Evolutionary conservation across 1,140 invertebrate species (phyloP).

Genomic region (Euborellia annulipes): DNA sequence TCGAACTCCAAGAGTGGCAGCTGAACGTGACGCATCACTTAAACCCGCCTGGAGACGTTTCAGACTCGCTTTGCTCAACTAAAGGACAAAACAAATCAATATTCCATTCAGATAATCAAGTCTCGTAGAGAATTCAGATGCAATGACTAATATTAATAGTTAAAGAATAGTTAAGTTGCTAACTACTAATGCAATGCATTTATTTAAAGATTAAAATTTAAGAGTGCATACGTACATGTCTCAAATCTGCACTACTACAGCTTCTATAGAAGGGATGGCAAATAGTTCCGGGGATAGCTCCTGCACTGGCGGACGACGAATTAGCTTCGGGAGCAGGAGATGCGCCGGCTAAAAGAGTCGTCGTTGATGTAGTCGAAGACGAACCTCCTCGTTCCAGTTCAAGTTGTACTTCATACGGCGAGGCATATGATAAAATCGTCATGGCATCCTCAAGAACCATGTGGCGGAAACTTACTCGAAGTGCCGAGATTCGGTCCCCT

Average conservation of each 20-base stretch:
- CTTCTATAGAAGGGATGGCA: conserved; percentile 50
- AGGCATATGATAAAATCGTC: conserved; percentile 76
- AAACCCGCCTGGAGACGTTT: no score
- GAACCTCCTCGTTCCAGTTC: conserved; percentile 37
- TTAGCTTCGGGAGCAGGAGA: conserved; percentile 26
- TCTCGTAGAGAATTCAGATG: no score
- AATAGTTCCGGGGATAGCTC: conserved; percentile 31
- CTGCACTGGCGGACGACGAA: conserved; percentile 27
- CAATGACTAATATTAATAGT: no score
- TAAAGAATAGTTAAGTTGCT: no score
- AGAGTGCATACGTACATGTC: conserved; percentile 24
- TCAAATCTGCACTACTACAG: conserved; percentile 46
- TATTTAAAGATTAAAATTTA: no score
- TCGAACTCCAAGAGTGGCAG: no score
- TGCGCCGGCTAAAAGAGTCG: conserved; percentile 31
- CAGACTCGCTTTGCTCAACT: no score
- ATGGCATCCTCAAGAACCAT: conserved; percentile 84
- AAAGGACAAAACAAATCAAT: no score
- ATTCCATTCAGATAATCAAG: no score
- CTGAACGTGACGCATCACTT: no score
- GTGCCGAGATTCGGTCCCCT: conserved; percentile 74
- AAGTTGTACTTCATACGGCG: conserved; percentile 71
- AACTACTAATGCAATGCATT: no score
- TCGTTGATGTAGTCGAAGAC: conserved; percentile 13
- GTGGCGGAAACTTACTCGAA: conserved; percentile 71